Conservation (phyloP, 2,113 vertebrate species). For the Plectropomus leopardus region DNA sequence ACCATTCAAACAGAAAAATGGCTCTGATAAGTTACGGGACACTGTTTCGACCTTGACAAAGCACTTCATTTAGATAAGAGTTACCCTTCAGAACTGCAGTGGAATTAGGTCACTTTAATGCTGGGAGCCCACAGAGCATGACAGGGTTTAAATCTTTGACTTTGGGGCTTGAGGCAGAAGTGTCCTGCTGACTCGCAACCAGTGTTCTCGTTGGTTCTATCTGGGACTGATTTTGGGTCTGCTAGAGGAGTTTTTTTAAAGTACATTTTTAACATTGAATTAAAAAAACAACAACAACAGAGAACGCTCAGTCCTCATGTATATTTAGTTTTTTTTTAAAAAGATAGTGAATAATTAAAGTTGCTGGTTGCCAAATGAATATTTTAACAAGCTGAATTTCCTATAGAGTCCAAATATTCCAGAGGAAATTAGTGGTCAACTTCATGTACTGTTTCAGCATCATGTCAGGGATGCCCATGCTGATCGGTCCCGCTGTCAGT, state of each 20-base stretch:
- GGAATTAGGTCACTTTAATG: constrained; percentile 68
- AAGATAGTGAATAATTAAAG: constrained; percentile 30
- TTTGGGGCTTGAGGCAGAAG: constrained; percentile 16
- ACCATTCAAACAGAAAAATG: constrained; percentile 58
- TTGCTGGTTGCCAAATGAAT: constrained; percentile 1
- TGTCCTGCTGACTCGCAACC: constrained; percentile 9
- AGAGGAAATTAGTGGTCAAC: background rate
- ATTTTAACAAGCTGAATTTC: background rate
- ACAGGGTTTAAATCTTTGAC: constrained; percentile 57
- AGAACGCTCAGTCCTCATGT: constrained; percentile 6
- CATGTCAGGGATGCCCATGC: background rate
- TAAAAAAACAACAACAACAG: constrained; percentile 15
- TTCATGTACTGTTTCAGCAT: no score
- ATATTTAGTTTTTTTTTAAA: constrained; percentile 8
- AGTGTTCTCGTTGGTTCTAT: background rate
- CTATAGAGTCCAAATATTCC: background rate
- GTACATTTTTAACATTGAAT: constrained; percentile 29
- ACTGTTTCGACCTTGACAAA: constrained; percentile 72
- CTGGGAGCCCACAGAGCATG: constrained; percentile 38
- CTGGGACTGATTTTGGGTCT: constrained; percentile 15
- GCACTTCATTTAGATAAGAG: constrained; percentile 75
- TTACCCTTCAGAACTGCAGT: constrained; percentile 46
- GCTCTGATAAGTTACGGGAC: constrained; percentile 62
- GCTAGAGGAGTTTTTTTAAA: constrained; percentile 3
- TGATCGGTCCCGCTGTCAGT: background rate